phyloP scores from a whole-genome alignment of 1,140 invertebrate genomes.

The Cherax destructor region DNA sequence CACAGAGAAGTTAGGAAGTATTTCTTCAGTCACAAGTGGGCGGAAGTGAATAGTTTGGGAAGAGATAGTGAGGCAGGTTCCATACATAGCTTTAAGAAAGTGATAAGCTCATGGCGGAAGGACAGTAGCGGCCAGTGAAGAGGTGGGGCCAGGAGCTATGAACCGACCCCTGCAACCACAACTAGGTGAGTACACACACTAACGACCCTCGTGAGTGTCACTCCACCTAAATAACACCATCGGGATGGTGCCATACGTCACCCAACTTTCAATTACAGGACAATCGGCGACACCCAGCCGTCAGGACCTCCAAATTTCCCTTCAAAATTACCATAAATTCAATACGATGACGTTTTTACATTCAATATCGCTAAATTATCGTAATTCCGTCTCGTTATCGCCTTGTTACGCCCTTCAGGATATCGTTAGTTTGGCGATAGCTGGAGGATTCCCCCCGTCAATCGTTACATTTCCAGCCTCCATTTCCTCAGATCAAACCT shows the following conservation, averaged over 20 bases:
- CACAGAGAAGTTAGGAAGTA: too few species aligned
- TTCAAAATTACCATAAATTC: background rate
- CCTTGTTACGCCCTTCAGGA: background rate
- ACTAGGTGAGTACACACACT: too few species aligned
- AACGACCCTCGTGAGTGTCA: background rate
- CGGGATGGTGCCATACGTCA: background rate
- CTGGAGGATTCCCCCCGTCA: background rate
- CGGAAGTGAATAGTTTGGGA: too few species aligned
- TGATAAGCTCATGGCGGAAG: too few species aligned
- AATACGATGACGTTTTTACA: background rate
- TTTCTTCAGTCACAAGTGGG: too few species aligned
- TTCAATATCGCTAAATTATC: background rate
- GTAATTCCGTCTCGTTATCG: background rate
- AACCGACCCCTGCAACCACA: too few species aligned
- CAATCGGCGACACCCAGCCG: background rate
- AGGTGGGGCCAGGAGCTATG: too few species aligned
- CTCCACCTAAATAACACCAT: background rate
- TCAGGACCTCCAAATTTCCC: background rate
- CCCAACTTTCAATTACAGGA: background rate
- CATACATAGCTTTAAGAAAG: too few species aligned
- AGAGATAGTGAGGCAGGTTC: too few species aligned
- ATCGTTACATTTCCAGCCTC: too few species aligned
- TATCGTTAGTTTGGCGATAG: background rate
- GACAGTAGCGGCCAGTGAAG: too few species aligned
- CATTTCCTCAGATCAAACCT: too few species aligned